Evolutionary conservation across 1,140 invertebrate genomes (phyloP).

Genomic region (Ceratoteleas bidentatus): DNA sequence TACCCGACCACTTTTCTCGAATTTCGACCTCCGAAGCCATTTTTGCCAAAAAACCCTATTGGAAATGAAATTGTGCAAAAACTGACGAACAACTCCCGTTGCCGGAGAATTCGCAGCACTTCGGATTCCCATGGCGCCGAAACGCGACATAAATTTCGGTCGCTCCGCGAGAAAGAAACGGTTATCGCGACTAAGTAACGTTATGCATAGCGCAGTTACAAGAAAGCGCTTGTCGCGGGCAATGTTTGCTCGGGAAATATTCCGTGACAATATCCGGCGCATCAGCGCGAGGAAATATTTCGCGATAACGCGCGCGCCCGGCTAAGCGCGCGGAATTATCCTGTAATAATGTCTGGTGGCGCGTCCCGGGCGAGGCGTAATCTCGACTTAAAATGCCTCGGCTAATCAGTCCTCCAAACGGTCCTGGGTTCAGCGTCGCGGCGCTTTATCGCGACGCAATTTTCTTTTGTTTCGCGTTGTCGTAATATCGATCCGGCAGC

Average conservation of each 20-base stretch:
- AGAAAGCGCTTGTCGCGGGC: constrained; percentile 14
- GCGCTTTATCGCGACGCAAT: constrained; percentile 15
- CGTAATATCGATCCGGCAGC: constrained; percentile 7
- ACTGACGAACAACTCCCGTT: no score
- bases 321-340: constrained; percentile 25
- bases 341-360: constrained; percentile 23
- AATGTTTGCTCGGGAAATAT: constrained; percentile 27
- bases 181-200: constrained; percentile 19
- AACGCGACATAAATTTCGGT: no score
- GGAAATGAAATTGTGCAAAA: no score
- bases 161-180: neutral
- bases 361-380: constrained; percentile 13
- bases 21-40: no score
- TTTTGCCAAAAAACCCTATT: no score
- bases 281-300: constrained; percentile 30
- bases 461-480: constrained; percentile 24
- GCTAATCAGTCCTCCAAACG: constrained; percentile 31
- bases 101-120: no score
- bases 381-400: constrained; percentile 32
- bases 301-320: constrained; percentile 21
- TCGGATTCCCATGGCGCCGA: no score
- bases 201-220: constrained; percentile 11
- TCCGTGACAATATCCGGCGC: constrained; percentile 21
- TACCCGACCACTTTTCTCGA: no score
- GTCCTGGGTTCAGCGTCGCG: neutral